Evolutionary conservation across 2,113 vertebrate species (phyloP).

Genomic region (human (Homo sapiens)): DNA sequence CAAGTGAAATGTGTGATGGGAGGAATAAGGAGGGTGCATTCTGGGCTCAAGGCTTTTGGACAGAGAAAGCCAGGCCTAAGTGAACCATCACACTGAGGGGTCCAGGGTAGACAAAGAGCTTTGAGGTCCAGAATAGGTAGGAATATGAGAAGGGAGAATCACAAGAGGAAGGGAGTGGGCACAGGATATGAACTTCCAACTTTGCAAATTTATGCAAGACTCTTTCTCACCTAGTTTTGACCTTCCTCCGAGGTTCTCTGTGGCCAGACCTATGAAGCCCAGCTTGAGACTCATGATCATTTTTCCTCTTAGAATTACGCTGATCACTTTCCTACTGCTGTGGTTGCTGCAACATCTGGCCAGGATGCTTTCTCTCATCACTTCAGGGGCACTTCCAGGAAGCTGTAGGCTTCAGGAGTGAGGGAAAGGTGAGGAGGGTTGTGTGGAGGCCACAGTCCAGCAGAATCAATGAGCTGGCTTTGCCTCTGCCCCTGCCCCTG

Average conservation of each 20-base stretch:
- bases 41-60: background rate
- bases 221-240: background rate
- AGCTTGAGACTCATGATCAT: background rate
- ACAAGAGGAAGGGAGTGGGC: background rate
- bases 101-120: background rate
- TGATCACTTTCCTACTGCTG: background rate
- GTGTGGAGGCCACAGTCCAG: background rate
- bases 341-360: background rate
- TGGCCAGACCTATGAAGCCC: background rate
- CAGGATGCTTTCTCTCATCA: background rate
- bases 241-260: background rate
- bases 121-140: background rate
- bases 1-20: background rate
- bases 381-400: background rate
- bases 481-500: background rate
- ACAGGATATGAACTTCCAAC: background rate
- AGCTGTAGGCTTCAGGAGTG: background rate
- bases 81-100: background rate
- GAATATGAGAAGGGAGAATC: background rate
- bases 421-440: background rate
- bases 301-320: background rate
- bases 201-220: background rate
- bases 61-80: background rate
- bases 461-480: background rate
- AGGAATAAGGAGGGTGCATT: background rate